Percentiles rank a stretch among this genome's conserved stretches.
Evolutionary conservation across 2,113 vertebrate genomes (phyloP).

Genomic region (Picathartes gymnocephalus): DNA sequence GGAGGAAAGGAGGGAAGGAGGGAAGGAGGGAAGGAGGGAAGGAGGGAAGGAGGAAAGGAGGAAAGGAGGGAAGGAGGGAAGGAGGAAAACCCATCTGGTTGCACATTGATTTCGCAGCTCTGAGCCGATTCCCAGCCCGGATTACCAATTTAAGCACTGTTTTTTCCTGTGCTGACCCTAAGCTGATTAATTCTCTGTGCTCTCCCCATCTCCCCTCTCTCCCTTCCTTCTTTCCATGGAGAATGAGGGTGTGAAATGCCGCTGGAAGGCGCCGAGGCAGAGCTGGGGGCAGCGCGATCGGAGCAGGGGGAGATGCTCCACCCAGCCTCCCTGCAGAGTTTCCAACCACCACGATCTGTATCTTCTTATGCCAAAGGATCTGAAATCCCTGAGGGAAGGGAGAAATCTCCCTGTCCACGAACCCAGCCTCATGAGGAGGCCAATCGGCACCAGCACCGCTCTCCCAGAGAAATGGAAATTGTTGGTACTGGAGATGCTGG

Average conservation of each 20-base stretch:
- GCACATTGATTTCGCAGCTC: background rate
- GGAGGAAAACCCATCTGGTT: background rate
- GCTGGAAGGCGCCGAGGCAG: background rate
- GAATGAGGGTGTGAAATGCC: background rate
- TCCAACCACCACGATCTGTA: background rate
- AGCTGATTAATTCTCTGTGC: conserved; percentile 33
- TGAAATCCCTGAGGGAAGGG: background rate
- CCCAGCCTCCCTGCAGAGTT: background rate
- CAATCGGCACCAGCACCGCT: background rate
- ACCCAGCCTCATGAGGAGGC: background rate
- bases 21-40: too few relatives aligned
- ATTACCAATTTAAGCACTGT: conserved; percentile 50
- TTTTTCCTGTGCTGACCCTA: conserved; percentile 54
- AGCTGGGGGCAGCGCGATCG: fast-evolving
- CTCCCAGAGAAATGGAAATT: background rate
- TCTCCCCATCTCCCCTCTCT: background rate
- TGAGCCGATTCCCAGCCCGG: background rate
- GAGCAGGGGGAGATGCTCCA: background rate
- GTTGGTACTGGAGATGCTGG: background rate
- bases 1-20: too few relatives aligned
- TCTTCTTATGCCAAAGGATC: background rate
- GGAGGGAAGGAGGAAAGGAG: too few relatives aligned
- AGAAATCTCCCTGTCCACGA: background rate
- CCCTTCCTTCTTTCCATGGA: background rate
- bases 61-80: background rate